phyloP scores from a whole-genome alignment of 2,888 invertebrate genomes.

The Cheiracanthium punctorium region DNA sequence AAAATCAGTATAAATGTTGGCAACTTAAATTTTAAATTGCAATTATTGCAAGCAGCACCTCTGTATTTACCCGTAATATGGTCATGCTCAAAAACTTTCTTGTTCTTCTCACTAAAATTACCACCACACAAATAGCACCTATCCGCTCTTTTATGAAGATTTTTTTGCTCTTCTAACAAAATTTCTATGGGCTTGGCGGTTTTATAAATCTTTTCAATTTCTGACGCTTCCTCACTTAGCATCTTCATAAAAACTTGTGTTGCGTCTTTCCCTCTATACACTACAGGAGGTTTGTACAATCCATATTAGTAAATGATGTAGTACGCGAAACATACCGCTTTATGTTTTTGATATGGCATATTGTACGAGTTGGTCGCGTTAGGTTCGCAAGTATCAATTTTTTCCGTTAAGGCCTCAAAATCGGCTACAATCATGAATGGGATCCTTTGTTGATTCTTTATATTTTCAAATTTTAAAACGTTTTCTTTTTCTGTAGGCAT shows the following conservation, averaged over 20 bases:
- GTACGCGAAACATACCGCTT: not conserved
- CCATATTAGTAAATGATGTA: not conserved
- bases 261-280: constrained; percentile 1
- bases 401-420: not conserved
- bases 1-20: too few relatives aligned
- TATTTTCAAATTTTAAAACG: not conserved
- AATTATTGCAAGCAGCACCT: too few relatives aligned
- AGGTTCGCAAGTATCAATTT: not conserved
- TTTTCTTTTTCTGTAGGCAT: not conserved
- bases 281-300: constrained; percentile 1
- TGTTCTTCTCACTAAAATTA: too few relatives aligned
- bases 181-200: too few relatives aligned
- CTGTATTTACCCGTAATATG: too few relatives aligned
- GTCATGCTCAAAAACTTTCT: too few relatives aligned
- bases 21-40: too few relatives aligned
- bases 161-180: too few relatives aligned
- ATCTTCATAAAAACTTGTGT: not conserved
- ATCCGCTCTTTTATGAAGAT: too few relatives aligned
- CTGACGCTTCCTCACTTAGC: too few relatives aligned
- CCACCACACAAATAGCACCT: too few relatives aligned
- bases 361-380: not conserved
- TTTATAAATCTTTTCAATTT: too few relatives aligned
- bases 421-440: not conserved
- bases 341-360: not conserved
- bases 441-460: not conserved